These are phyloP conservation scores for Pollenia labialis DNA, from an alignment of 2,888 invertebrate species.

Conservation along the genomic window DNA sequence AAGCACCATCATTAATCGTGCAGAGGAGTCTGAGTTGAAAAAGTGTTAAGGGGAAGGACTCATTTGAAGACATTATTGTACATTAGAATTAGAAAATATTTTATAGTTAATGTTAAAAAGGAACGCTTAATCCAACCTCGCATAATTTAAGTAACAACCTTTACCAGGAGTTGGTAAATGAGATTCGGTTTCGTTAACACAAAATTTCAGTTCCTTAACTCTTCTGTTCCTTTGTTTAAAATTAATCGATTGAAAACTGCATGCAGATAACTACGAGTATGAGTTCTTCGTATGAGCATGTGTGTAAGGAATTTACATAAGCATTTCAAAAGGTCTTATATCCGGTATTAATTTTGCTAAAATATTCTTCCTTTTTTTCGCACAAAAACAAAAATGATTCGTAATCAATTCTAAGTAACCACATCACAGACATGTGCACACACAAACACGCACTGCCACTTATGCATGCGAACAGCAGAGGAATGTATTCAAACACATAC, in stretches of 20 bases:
- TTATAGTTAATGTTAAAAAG: too few relatives aligned
- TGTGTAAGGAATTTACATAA: conserved; percentile 50
- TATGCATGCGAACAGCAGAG: conserved; percentile 11
- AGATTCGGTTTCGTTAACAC: background rate
- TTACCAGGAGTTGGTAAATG: background rate
- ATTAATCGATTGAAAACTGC: conserved; percentile 71
- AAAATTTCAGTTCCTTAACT: background rate
- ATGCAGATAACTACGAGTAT: conserved; percentile 8
- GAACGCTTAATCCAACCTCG: conserved; percentile 7
- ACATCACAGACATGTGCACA: conserved; percentile 75
- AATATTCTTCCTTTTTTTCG: conserved; percentile 51
- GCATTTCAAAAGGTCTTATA: conserved; percentile 64
- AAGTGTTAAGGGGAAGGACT: too few relatives aligned
- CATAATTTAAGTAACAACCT: background rate
- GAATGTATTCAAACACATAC: conserved; percentile 4
- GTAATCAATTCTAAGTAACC: conserved; percentile 76
- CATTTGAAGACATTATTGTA: too few relatives aligned
- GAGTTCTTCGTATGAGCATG: background rate
- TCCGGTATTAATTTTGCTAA: conserved; percentile 73
- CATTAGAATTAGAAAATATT: too few relatives aligned
- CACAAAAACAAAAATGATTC: conserved; percentile 62
- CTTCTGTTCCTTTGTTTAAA: conserved; percentile 62
- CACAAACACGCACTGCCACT: conserved; percentile 21
- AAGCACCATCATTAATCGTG: too few relatives aligned
- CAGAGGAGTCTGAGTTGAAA: too few relatives aligned